Evolutionary conservation across 2,113 vertebrate species (phyloP).

Genomic region (Rhea americana): DNA sequence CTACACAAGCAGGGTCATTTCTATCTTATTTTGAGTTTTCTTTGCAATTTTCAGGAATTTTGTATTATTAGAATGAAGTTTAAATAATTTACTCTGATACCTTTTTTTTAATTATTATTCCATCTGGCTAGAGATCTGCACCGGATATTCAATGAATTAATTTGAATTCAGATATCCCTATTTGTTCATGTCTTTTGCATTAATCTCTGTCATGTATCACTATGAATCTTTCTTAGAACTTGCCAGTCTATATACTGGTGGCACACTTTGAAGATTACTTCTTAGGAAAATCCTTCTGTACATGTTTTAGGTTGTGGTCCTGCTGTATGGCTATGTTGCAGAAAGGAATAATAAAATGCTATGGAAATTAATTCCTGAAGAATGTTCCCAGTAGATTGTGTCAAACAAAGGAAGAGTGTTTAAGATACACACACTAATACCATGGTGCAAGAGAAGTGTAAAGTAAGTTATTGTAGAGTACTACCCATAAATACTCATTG

Average conservation of each 20-base stretch:
- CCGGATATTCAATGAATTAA: background rate
- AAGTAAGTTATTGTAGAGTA: constrained; percentile 16
- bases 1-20: background rate
- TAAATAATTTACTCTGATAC: background rate
- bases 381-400: background rate
- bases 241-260: background rate
- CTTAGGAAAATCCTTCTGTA: background rate
- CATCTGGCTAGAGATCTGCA: background rate
- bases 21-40: background rate
- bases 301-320: background rate
- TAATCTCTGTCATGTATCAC: background rate
- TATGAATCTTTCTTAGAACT: background rate
- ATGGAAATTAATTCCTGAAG: background rate
- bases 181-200: background rate
- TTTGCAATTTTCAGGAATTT: background rate
- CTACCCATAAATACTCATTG: constrained; percentile 17
- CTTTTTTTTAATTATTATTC: background rate
- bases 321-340: background rate
- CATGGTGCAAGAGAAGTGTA: background rate
- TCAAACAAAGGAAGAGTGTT: background rate
- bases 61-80: background rate
- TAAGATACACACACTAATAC: background rate
- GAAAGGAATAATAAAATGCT: background rate
- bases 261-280: background rate
- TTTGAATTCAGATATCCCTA: background rate